These are phyloP conservation scores for Desoria tigrina DNA, from an alignment of 2,888 invertebrate genomes.

Conservation along the genomic window DNA sequence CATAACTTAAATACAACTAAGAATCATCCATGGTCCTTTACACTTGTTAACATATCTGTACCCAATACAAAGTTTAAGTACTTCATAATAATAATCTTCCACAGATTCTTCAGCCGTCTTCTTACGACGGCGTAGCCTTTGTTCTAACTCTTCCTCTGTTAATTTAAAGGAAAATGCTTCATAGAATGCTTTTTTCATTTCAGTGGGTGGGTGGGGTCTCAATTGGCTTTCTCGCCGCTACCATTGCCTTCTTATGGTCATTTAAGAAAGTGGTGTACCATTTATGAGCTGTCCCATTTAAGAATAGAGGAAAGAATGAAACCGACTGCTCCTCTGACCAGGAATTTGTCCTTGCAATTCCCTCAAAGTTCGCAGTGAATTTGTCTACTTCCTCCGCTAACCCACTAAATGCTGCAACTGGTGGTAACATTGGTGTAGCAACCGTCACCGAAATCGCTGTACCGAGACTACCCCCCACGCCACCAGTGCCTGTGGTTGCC, in stretches of 20 bases:
- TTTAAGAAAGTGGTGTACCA: not conserved
- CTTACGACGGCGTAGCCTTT: not conserved
- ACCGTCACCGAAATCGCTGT: not conserved
- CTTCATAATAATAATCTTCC: not conserved
- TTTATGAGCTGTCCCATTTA: constrained; percentile 1
- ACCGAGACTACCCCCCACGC: too few relatives aligned
- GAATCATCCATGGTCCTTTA: too few relatives aligned
- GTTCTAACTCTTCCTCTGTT: not conserved
- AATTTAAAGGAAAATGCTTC: not conserved
- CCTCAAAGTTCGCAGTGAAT: not conserved
- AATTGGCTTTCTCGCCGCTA: too few relatives aligned
- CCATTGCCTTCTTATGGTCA: not conserved
- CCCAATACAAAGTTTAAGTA: not conserved
- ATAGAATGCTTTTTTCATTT: not conserved
- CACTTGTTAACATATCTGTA: too few relatives aligned
- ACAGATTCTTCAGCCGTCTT: not conserved
- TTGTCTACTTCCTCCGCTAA: not conserved
- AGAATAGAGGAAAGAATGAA: not conserved
- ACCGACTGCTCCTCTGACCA: not conserved
- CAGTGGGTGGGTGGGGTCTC: not conserved
- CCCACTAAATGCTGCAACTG: not conserved
- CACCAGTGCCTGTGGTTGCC: not conserved
- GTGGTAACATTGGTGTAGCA: not conserved
- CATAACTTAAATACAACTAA: too few relatives aligned
- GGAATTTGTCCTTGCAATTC: not conserved